Evolutionary conservation across 2,888 invertebrate genomes (phyloP).

Genomic region (Drosophila paracracens): DNA sequence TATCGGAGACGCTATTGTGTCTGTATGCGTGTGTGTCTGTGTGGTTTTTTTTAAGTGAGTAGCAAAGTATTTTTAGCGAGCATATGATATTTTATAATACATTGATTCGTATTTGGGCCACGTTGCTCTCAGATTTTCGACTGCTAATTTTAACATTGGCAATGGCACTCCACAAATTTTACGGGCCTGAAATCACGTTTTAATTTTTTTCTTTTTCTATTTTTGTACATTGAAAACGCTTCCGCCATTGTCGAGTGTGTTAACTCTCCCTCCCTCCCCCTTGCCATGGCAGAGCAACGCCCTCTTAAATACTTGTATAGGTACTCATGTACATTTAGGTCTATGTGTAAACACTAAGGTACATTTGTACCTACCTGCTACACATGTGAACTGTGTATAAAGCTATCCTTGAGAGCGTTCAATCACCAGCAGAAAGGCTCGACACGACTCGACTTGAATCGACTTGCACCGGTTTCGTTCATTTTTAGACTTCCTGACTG

Average conservation of each 20-base stretch:
- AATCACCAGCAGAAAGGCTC: conserved; percentile 57
- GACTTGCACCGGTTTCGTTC: conserved; percentile 48
- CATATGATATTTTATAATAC: conserved; percentile 16
- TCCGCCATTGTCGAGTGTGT: conserved; percentile 66
- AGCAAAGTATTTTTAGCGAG: conserved; percentile 58
- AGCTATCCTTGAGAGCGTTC: conserved; percentile 76
- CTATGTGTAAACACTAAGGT: neutral
- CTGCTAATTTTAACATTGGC: conserved; percentile 65
- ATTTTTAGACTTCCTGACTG: conserved; percentile 69
- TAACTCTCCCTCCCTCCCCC: conserved; percentile 11
- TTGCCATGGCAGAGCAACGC: conserved; percentile 21
- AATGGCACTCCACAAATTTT: conserved; percentile 61
- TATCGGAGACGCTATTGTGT: conserved; percentile 30
- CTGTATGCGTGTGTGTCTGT: neutral
- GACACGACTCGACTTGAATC: neutral
- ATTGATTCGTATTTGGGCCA: conserved; percentile 70
- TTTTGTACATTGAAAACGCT: conserved; percentile 43
- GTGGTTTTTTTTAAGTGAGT: conserved; percentile 15
- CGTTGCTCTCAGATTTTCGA: conserved; percentile 57
- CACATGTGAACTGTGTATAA: conserved; percentile 17
- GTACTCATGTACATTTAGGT: neutral
- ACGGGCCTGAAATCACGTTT: conserved; percentile 71
- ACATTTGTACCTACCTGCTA: conserved; percentile 1
- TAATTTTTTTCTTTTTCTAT: conserved; percentile 11
- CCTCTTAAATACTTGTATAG: neutral